A percentile compares a stretch with the other conserved stretches of the same genome.
Conservation (phyloP, 2,113 vertebrate genomes). For the Neodontobutis hainanensis region DNA sequence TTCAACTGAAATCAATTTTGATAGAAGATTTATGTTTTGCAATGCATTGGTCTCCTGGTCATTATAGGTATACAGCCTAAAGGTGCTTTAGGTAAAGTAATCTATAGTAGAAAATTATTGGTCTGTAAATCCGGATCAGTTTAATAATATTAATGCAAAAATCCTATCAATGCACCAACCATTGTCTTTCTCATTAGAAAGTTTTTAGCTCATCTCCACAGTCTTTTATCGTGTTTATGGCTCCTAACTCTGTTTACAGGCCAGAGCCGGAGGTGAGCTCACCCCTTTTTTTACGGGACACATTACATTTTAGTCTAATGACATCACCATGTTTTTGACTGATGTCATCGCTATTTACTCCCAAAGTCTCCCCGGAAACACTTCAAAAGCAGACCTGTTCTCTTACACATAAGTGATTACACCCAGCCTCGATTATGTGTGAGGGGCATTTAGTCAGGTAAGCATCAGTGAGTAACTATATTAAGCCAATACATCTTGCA, state of each 20-base stretch:
- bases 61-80: too few relatives aligned
- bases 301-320: constrained; percentile 53
- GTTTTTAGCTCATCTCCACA: not conserved
- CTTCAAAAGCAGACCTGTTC: constrained; percentile 63
- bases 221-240: constrained; percentile 12
- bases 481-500: constrained; percentile 99
- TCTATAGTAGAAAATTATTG: too few relatives aligned
- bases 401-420: constrained; percentile 84
- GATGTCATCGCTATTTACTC: constrained; percentile 59
- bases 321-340: constrained; percentile 62
- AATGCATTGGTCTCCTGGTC: too few relatives aligned
- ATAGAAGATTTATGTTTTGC: too few relatives aligned
- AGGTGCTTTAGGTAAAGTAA: too few relatives aligned
- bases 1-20: too few relatives aligned
- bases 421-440: constrained; percentile 88
- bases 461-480: constrained; percentile 99
- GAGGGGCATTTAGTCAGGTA: constrained; percentile 96
- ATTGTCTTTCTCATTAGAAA: not conserved
- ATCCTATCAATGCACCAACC: too few relatives aligned
- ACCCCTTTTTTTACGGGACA: constrained; percentile 33
- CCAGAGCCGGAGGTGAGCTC: constrained; percentile 61
- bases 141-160: too few relatives aligned
- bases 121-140: too few relatives aligned
- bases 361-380: constrained; percentile 51
- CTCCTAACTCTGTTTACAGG: constrained; percentile 8